Evolutionary conservation across 2,797 vertebrate species (phyloP).

Genomic region (Amblyopsis hoosieri): DNA sequence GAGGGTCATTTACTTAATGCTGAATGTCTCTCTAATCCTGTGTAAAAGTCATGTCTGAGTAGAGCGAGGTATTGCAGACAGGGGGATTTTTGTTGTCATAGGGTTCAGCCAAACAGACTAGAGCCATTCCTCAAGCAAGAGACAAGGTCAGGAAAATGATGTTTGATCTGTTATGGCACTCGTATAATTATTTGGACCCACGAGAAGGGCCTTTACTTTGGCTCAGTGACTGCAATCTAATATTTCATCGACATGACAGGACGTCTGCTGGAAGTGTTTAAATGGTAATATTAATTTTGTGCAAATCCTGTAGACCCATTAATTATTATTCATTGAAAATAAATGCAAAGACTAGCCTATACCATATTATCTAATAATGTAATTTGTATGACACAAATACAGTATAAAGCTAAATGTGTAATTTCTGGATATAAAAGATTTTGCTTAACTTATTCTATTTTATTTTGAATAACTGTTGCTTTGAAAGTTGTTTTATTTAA

Average conservation of each 20-base stretch:
- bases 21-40: conserved; percentile 65
- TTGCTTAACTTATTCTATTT: neutral
- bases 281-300: conserved; percentile 36
- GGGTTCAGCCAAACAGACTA: conserved; percentile 54
- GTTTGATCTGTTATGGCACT: conserved; percentile 72
- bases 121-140: conserved; percentile 65
- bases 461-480: neutral
- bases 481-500: neutral
- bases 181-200: conserved; percentile 73
- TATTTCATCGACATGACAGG: conserved; percentile 67
- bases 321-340: conserved; percentile 26
- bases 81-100: conserved; percentile 42
- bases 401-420: no score
- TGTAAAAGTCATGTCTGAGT: conserved; percentile 62
- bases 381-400: no score
- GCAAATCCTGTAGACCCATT: conserved; percentile 16
- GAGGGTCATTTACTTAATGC: conserved; percentile 60
- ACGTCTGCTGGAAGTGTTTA: conserved; percentile 48
- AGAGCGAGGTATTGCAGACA: conserved; percentile 52
- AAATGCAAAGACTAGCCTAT: neutral
- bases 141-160: conserved; percentile 72
- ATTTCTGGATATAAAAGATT: no score
- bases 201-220: conserved; percentile 70
- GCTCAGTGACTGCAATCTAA: conserved; percentile 63
- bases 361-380: no score